phyloP scores from a whole-genome alignment of 2,888 invertebrate genomes.

The Drosophila aldrichi region DNA sequence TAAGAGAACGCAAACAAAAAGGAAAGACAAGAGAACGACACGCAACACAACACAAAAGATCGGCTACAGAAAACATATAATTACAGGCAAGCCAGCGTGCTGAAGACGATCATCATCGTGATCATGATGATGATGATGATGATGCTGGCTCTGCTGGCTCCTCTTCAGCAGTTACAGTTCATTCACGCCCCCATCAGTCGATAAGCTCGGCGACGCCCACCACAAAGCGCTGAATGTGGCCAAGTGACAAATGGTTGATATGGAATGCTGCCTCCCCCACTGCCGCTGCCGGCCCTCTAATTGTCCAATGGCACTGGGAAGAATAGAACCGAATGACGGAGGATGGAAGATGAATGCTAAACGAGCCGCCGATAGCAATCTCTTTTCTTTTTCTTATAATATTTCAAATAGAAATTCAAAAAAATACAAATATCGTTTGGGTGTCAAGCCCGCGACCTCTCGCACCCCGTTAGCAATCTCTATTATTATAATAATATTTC shows the following conservation, averaged over 20 bases:
- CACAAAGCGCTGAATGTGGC: slow-evolving; percentile 31
- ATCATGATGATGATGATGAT: slow-evolving; percentile 1
- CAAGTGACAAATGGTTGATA: slow-evolving; percentile 62
- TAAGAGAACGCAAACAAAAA: not conserved
- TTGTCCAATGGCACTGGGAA: not conserved
- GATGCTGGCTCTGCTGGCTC: not conserved
- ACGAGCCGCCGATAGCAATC: slow-evolving; percentile 41
- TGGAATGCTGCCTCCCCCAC: slow-evolving; percentile 5
- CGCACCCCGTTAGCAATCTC: slow-evolving; percentile 68
- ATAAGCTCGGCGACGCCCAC: slow-evolving; percentile 49
- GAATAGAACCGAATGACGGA: not conserved
- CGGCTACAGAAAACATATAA: slow-evolving; percentile 41
- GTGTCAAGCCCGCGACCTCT: slow-evolving; percentile 84
- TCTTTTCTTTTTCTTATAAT: slow-evolving; percentile 6
- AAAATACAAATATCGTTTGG: slow-evolving; percentile 67
- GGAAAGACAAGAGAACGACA: slow-evolving; percentile 28
- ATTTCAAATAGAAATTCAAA: slow-evolving; percentile 2
- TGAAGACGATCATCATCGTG: slow-evolving; percentile 12
- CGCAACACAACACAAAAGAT: slow-evolving; percentile 32
- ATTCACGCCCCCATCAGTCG: slow-evolving; percentile 28
- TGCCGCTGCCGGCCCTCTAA: not conserved
- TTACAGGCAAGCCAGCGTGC: slow-evolving; percentile 33
- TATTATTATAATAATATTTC: slow-evolving; percentile 10
- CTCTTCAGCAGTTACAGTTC: slow-evolving; percentile 14
- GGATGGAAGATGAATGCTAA: slow-evolving; percentile 38